Evolutionary conservation across 2,113 vertebrate genomes (phyloP).

Genomic region (Felis catus): DNA sequence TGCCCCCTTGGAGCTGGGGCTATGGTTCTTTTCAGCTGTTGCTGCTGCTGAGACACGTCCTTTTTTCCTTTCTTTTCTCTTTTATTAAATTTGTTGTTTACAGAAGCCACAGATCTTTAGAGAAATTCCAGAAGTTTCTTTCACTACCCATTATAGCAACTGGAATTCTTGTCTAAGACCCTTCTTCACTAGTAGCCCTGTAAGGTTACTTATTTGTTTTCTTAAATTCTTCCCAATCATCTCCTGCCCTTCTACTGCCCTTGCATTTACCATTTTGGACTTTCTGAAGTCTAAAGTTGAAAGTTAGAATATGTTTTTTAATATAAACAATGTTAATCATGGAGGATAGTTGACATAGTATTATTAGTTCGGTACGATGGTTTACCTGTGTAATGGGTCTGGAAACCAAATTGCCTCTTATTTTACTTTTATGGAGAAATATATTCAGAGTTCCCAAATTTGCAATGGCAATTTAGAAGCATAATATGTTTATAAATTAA

Average conservation of each 20-base stretch:
- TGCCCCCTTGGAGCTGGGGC: not conserved
- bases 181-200: not conserved
- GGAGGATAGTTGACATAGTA: not conserved
- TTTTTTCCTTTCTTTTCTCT: not conserved
- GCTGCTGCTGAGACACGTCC: not conserved
- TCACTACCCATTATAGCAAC: not conserved
- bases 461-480: not conserved
- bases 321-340: not conserved
- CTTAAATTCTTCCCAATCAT: not conserved
- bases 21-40: not conserved
- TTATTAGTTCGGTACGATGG: not conserved
- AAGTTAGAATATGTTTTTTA: slow-evolving; percentile 35
- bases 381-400: not conserved
- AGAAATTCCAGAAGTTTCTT: slow-evolving; percentile 14
- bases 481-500: not conserved
- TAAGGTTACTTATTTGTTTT: not conserved
- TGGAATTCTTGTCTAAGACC: slow-evolving; percentile 23
- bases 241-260: not conserved
- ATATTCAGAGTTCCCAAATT: not conserved
- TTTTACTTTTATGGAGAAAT: not conserved
- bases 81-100: not conserved
- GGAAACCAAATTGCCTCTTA: slow-evolving; percentile 11
- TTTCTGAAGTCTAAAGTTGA: not conserved
- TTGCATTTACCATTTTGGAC: not conserved
- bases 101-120: slow-evolving; percentile 9